Evolutionary conservation across 1,140 invertebrate species (phyloP).

Genomic region (Laodelphax striatellus): DNA sequence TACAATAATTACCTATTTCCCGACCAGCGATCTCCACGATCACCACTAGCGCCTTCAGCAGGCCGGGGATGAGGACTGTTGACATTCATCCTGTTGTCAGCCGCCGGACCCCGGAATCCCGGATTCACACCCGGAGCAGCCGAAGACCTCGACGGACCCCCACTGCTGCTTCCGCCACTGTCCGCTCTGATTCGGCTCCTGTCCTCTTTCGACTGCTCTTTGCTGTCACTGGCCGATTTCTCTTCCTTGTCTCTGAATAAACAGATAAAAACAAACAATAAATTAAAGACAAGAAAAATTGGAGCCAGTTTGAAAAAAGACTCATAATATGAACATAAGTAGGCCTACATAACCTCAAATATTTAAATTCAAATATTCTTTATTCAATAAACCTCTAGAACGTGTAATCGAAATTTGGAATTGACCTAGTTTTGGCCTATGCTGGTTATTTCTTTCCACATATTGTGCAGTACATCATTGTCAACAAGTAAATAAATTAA

Average conservation of each 20-base stretch:
- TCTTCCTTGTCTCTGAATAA: not conserved
- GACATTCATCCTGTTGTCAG: not conserved
- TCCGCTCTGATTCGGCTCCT: not conserved
- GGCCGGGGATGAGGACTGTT: constrained; percentile 3
- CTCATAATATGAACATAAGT: too few species aligned
- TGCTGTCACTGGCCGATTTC: constrained; percentile 9
- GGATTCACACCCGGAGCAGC: not conserved
- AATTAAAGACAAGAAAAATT: not conserved
- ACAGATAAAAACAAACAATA: not conserved
- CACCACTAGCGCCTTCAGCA: constrained; percentile 22
- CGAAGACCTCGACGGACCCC: not conserved
- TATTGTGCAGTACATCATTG: too few species aligned
- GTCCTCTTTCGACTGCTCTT: constrained; percentile 10
- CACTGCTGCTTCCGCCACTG: not conserved
- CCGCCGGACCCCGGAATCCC: not conserved
- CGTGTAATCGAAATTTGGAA: too few species aligned
- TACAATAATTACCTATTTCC: not conserved
- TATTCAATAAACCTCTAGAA: too few species aligned
- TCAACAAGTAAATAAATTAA: too few species aligned
- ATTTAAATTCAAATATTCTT: too few species aligned
- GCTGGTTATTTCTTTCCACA: too few species aligned
- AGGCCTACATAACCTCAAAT: too few species aligned
- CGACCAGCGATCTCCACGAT: constrained; percentile 24
- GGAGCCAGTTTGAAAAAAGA: too few species aligned
- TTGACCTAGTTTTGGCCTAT: too few species aligned